phyloP scores from a whole-genome alignment of 1,140 invertebrate species.

The Vanessa tameamea region DNA sequence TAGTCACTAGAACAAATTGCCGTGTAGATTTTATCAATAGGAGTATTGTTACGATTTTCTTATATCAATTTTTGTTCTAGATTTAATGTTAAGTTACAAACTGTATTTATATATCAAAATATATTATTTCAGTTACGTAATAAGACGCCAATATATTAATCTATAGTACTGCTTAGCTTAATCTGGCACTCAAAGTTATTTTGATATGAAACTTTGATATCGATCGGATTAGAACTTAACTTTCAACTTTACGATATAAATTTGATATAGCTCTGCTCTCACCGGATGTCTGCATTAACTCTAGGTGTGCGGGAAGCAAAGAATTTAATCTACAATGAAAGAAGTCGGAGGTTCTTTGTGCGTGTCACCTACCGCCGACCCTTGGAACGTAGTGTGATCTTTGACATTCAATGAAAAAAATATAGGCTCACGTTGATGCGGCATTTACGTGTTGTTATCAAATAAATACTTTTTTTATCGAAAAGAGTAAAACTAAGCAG shows the following conservation, averaged over 20 bases:
- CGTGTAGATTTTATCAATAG: no score
- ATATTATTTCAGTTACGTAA: no score
- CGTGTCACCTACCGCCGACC: conserved; percentile 70
- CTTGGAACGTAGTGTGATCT: conserved; percentile 51
- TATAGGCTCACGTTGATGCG: conserved; percentile 39
- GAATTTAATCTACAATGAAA: conserved; percentile 80
- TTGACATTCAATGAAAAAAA: conserved; percentile 40
- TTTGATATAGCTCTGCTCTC: conserved; percentile 24
- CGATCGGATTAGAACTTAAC: neutral
- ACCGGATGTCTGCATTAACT: neutral
- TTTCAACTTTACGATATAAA: conserved; percentile 2
- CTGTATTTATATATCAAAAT: no score
- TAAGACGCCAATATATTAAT: no score
- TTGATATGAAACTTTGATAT: neutral
- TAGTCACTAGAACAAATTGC: no score
- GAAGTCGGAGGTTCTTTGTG: conserved; percentile 75
- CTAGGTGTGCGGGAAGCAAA: conserved; percentile 69
- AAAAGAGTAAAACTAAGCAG: no score
- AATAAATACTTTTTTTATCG: no score
- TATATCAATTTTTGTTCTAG: no score
- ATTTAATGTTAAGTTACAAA: no score
- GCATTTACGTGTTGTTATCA: neutral
- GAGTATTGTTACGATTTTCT: no score
- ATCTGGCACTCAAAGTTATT: neutral
- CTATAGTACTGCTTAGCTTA: no score